A percentile compares a stretch with the other conserved stretches of the same genome.
Evolutionary conservation across 2,888 invertebrate genomes (phyloP).

Genomic region (Hypercompe scribonia): DNA sequence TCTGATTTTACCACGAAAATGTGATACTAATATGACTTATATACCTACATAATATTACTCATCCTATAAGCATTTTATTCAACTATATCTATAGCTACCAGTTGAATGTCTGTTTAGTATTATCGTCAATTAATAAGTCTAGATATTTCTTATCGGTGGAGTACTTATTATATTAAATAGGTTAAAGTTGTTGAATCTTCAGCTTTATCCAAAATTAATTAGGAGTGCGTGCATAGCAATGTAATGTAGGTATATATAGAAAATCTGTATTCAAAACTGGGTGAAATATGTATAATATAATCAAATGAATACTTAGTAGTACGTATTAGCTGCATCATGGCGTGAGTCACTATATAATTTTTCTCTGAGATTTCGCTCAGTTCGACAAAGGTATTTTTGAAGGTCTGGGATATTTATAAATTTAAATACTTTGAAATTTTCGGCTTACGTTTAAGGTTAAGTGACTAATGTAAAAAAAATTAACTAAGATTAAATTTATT

Average conservation of each 20-base stretch:
- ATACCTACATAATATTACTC: too few species aligned
- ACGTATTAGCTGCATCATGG: constrained; percentile 14
- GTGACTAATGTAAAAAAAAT: background rate
- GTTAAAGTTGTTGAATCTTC: constrained; percentile 33
- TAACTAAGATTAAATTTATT: background rate
- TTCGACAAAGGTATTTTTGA: constrained; percentile 28
- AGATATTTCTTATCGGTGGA: background rate
- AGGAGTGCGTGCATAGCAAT: constrained; percentile 34
- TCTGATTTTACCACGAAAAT: background rate
- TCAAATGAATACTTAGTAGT: background rate
- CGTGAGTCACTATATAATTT: constrained; percentile 25
- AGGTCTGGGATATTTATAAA: background rate
- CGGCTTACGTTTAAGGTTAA: background rate
- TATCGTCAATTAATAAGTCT: background rate
- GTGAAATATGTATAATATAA: constrained; percentile 3
- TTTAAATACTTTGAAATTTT: background rate
- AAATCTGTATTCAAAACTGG: constrained; percentile 12
- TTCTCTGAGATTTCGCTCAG: constrained; percentile 24
- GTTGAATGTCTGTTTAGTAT: background rate
- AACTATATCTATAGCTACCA: background rate
- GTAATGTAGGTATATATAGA: too few species aligned
- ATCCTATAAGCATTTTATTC: too few species aligned
- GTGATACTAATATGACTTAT: background rate
- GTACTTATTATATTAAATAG: background rate
- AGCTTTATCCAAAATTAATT: constrained; percentile 32